Evolutionary conservation across 2,113 vertebrate genomes (phyloP), one percentile per base, ranked within the genome.

Genomic region (Oxyura jamaicensis): DNA sequence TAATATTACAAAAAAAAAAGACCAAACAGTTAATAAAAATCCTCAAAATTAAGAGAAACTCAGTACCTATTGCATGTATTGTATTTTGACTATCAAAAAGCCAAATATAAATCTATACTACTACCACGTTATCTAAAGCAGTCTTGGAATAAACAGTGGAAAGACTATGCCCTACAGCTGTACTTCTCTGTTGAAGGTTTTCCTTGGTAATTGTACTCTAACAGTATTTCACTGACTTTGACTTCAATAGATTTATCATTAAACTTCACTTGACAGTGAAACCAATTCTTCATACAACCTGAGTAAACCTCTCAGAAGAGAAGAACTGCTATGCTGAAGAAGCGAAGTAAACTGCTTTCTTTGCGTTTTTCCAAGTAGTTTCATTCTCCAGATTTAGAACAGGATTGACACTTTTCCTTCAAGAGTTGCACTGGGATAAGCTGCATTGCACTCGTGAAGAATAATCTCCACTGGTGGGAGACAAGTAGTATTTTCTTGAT

Each of bases 1-100:
- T 98, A 92, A 62, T 55, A 74, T 77, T 20, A 65, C 36, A 75
- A 26, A 52, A 36, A 86, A 83, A 41, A 92, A 62, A 95, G 31
- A 80, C 91, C 58, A 93, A 25, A 93, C 20, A 85, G n/a, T 82
- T 56, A 50, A 52, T 66, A 15, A 63, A 59, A 55, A 12, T 12
- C 17, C 33, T 50, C 46, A 29, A n/a, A 62, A 90, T n/a, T 60
- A 21, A 75, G n/a, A 94, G 52, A 60, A 81, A 69, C 5, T 0
- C 53, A 21, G 7, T 12, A 41, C 15, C 19, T 19, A 10, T 2
- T 50, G 9, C 9, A 69, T 10, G 14, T 11, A 66, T 3, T 59
- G 2, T 21, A 60, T 67, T 83, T 41, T 42, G 36, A n/a, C 14
- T 67, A 63, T 13, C n/a, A 26, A 58, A 89, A 52, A 21, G 21